Percentiles rank a stretch among this genome's conserved stretches.
Conservation (phyloP, 2,888 invertebrate species). For the Pristionchus exspectatus region DNA sequence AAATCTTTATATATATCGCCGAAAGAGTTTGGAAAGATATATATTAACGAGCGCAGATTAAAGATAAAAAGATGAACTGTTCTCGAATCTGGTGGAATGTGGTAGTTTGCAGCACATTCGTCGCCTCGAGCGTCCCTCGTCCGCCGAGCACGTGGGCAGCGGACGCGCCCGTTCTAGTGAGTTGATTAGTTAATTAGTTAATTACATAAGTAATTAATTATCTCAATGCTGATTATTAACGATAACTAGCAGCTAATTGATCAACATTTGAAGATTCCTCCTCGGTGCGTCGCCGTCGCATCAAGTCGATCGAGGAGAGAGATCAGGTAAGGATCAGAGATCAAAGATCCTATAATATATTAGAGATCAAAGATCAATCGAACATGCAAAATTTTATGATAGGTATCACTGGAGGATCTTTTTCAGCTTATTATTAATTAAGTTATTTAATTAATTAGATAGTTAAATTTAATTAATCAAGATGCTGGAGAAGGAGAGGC, state of each 20-base stretch:
- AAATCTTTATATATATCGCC: no score
- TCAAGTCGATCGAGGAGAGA: slow-evolving; percentile 35
- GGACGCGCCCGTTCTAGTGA: background rate
- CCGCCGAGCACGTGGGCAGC: background rate
- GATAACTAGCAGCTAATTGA: background rate
- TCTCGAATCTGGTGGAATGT: background rate
- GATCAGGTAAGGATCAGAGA: background rate
- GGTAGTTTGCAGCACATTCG: background rate
- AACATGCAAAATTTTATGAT: no score
- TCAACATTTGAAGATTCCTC: background rate
- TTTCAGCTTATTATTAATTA: background rate
- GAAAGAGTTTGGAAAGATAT: no score
- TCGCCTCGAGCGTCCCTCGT: background rate
- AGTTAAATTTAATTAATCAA: background rate
- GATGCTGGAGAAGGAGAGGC: background rate
- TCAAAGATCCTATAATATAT: background rate
- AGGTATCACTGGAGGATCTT: no score
- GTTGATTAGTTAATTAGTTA: background rate
- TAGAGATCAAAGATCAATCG: background rate
- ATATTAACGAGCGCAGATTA: no score
- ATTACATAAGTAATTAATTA: background rate
- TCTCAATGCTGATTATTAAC: background rate
- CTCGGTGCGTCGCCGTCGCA: slow-evolving; percentile 2
- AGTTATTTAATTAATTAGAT: background rate
- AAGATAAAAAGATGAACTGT: no score